Percentiles rank a stretch among this genome's conserved stretches.
Conservation (phyloP, 2,888 invertebrate species). For the Teleogryllus oceanicus region DNA sequence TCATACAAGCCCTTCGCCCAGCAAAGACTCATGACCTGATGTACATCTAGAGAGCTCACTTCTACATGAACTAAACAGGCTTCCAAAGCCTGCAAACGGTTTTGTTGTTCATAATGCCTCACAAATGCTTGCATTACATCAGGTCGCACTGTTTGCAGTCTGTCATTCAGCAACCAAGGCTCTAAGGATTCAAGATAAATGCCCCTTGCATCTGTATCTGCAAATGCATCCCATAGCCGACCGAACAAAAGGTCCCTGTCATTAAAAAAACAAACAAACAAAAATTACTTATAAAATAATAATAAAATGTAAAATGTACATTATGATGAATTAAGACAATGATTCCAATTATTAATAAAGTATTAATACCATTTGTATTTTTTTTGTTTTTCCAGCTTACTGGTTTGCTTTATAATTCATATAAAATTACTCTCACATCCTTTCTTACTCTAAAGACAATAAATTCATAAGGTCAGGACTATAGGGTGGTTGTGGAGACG, state of each 20-base stretch:
- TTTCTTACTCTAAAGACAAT: no score
- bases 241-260: conserved; percentile 50
- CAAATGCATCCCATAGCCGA: conserved; percentile 55
- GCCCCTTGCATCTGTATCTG: conserved; percentile 53
- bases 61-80: conserved; percentile 68
- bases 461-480: no score
- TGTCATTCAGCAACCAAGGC: conserved; percentile 64
- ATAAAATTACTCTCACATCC: no score
- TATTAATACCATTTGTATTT: no score
- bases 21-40: conserved; percentile 63
- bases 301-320: not conserved
- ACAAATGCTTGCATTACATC: conserved; percentile 70
- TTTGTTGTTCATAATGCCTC: conserved; percentile 60
- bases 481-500: no score
- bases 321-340: not conserved
- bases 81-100: conserved; percentile 60
- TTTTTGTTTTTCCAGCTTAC: no score
- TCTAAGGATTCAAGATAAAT: conserved; percentile 67
- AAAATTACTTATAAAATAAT: conserved; percentile 43
- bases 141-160: conserved; percentile 61
- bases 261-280: conserved; percentile 34
- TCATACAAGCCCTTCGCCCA: conserved; percentile 62
- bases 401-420: no score
- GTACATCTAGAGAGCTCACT: conserved; percentile 70
- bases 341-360: not conserved